Conservation (phyloP, 2,888 invertebrate genomes). For the Cephus sareptanus region DNA sequence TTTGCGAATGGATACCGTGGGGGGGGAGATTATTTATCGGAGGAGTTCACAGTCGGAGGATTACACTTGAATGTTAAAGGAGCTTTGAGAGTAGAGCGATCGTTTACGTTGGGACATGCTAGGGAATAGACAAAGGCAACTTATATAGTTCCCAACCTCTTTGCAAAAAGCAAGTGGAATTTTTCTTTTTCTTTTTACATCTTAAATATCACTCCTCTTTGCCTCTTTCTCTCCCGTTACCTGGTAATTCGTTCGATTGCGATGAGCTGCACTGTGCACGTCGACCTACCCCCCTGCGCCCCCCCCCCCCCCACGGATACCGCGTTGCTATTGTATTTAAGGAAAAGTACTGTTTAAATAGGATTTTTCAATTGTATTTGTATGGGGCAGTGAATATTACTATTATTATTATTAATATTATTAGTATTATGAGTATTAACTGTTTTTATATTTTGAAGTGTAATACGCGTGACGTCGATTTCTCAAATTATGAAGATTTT, state of each 20-base stretch:
- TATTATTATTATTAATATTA: neutral
- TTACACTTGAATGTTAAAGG: neutral
- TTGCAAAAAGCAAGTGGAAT: neutral
- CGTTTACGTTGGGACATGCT: neutral
- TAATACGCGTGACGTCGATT: neutral
- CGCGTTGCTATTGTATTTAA: conserved; percentile 1
- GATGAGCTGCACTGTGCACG: neutral
- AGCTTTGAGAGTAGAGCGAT: neutral
- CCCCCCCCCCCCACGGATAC: neutral
- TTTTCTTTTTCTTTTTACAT: neutral
- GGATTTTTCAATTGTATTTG: conserved; percentile 54
- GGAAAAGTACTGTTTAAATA: conserved; percentile 46
- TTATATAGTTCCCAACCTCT: neutral
- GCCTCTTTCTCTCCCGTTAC: neutral
- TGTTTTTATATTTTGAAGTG: conserved; percentile 44
- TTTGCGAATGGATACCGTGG: neutral
- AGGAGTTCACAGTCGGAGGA: neutral
- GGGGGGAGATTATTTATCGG: neutral
- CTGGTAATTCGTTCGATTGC: neutral
- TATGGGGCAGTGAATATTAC: conserved; percentile 9
- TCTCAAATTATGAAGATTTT: neutral
- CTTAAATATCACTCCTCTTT: neutral
- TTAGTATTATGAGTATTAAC: conserved; percentile 51
- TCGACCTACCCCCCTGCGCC: neutral
- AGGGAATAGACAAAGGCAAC: neutral